Conservation (phyloP, 1,140 invertebrate genomes). For the Heliconius nattereri region DNA sequence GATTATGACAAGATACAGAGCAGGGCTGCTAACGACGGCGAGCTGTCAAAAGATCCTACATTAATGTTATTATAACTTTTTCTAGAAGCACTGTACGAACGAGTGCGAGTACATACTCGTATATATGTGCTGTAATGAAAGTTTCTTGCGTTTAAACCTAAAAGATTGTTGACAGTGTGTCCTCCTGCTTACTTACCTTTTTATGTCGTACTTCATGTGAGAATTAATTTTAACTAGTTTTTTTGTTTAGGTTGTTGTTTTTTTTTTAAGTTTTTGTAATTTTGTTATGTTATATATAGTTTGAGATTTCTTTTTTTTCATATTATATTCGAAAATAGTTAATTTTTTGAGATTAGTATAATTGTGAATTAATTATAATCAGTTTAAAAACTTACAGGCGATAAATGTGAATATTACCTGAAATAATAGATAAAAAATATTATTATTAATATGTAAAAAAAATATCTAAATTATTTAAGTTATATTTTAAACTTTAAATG, state of each 20-base stretch:
- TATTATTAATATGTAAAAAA: no score
- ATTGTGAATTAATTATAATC: neutral
- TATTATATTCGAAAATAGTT: neutral
- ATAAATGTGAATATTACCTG: neutral
- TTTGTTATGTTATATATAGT: neutral
- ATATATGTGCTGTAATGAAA: slow-evolving; percentile 38
- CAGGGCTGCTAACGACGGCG: slow-evolving; percentile 76
- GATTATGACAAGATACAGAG: slow-evolving; percentile 79
- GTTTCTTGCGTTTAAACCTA: slow-evolving; percentile 26
- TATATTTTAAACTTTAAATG: no score
- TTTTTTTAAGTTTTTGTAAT: neutral
- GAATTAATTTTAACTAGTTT: neutral
- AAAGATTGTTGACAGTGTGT: slow-evolving; percentile 5
- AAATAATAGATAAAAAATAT: no score
- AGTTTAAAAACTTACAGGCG: neutral
- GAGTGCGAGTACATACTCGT: no score
- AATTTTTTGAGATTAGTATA: neutral
- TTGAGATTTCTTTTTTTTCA: neutral
- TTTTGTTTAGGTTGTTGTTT: neutral
- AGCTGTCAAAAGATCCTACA: slow-evolving; percentile 79
- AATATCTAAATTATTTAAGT: no score
- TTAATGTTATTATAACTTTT: slow-evolving; percentile 80
- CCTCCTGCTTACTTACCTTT: neutral
- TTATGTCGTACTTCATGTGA: neutral
- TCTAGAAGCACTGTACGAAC: slow-evolving; percentile 46